These are phyloP conservation scores for Enoplosus armatus DNA, from an alignment of 2,797 vertebrate genomes.

Conservation along the genomic window DNA sequence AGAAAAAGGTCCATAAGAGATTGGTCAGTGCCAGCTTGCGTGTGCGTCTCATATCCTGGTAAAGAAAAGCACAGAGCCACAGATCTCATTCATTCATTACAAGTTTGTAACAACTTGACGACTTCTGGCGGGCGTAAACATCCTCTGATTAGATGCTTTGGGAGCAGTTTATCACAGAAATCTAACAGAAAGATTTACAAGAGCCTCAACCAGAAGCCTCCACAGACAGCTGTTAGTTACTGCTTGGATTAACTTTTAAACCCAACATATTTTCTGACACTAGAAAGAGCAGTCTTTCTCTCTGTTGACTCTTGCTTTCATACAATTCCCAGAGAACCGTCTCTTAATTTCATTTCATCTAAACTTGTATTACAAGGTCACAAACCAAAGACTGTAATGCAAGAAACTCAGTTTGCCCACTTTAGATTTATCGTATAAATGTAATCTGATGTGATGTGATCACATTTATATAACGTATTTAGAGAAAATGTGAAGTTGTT, in stretches of 20 bases:
- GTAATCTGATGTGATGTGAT: too few relatives aligned
- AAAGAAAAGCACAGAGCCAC: not conserved
- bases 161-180: constrained; percentile 2
- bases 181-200: constrained; percentile 18
- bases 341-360: too few relatives aligned
- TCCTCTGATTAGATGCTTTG: constrained; percentile 27
- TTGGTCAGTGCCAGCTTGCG: not conserved
- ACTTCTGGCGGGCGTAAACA: constrained; percentile 13
- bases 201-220: not conserved
- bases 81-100: constrained; percentile 25
- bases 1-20: not conserved
- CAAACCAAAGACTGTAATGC: too few relatives aligned
- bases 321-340: constrained; percentile 22
- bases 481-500: too few relatives aligned
- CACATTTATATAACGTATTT: too few relatives aligned
- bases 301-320: constrained; percentile 20
- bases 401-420: too few relatives aligned
- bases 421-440: too few relatives aligned
- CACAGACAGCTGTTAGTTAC: not conserved
- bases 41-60: constrained; percentile 1
- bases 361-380: too few relatives aligned
- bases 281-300: constrained; percentile 9
- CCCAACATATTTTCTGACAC: constrained; percentile 10
- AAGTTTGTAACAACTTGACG: constrained; percentile 1
- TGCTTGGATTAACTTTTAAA: constrained; percentile 51